phyloP scores from a whole-genome alignment of 2,888 invertebrate species.

The Nasonovia ribisnigri region DNA sequence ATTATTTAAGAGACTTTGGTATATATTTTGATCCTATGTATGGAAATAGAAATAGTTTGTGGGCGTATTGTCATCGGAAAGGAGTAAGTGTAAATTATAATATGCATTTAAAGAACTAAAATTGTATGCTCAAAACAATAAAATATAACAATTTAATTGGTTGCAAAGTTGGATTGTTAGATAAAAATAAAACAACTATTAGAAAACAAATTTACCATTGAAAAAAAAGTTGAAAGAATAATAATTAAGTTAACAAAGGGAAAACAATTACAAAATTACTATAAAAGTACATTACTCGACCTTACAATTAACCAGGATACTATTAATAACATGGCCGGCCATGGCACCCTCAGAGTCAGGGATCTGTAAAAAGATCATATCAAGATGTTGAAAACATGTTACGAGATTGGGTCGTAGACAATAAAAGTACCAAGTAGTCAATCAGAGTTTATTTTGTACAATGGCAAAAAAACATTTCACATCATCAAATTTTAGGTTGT shows the following conservation, averaged over 20 bases:
- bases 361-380: too few relatives aligned
- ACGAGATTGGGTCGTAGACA: too few relatives aligned
- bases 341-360: too few relatives aligned
- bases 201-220: conserved; percentile 31
- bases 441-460: too few relatives aligned
- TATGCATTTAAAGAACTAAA: conserved; percentile 67
- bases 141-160: conserved; percentile 62
- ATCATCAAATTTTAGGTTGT: too few relatives aligned
- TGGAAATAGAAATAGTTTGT: conserved; percentile 44
- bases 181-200: conserved; percentile 53
- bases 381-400: too few relatives aligned
- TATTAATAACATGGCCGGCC: conserved; percentile 26
- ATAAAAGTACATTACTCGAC: conserved; percentile 7
- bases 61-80: conserved; percentile 62
- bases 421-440: too few relatives aligned
- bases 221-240: conserved; percentile 44
- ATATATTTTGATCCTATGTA: conserved; percentile 66
- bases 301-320: not conserved
- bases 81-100: conserved; percentile 66
- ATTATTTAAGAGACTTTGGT: conserved; percentile 53
- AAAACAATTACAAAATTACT: not conserved
- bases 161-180: conserved; percentile 44
- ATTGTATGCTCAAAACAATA: conserved; percentile 65
- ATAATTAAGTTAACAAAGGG: not conserved
- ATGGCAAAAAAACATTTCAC: too few relatives aligned